These are phyloP conservation scores for Upupa epops DNA, from an alignment of 2,113 vertebrate genomes.

Conservation along the genomic window DNA sequence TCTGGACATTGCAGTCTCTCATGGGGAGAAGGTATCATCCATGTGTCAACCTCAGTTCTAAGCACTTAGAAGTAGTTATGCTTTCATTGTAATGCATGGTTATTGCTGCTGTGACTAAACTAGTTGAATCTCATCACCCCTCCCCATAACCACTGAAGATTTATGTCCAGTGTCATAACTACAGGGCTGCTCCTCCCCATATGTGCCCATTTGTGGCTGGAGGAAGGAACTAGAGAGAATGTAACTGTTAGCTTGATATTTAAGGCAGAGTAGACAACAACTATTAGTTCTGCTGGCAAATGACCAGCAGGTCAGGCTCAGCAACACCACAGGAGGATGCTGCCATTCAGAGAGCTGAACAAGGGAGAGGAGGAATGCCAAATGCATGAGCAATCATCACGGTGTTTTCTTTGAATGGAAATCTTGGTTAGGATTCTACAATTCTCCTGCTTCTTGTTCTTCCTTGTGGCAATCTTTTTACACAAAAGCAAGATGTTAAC, in stretches of 20 bases:
- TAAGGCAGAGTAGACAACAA: neutral
- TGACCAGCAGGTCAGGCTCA: neutral
- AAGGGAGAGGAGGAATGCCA: neutral
- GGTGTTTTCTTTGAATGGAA: neutral
- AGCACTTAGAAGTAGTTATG: neutral
- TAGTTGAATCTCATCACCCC: neutral
- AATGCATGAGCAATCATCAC: neutral
- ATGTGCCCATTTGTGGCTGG: neutral
- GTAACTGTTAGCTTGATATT: neutral
- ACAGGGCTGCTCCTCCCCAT: neutral
- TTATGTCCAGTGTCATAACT: neutral
- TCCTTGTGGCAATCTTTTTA: slow-evolving; percentile 2
- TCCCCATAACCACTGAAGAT: neutral
- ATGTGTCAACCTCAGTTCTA: too few species aligned
- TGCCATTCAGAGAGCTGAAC: slow-evolving; percentile 8
- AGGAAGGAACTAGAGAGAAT: neutral
- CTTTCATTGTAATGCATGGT: neutral
- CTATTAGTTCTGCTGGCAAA: slow-evolving; percentile 1
- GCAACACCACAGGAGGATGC: neutral
- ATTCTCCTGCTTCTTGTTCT: neutral
- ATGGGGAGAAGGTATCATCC: too few species aligned
- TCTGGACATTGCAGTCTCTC: too few species aligned
- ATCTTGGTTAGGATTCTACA: neutral
- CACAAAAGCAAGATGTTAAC: neutral
- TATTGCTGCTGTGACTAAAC: neutral